Base-by-base conservation (phyloP, 2,888 invertebrate species). In the Dolomedes plantarius region DNA sequence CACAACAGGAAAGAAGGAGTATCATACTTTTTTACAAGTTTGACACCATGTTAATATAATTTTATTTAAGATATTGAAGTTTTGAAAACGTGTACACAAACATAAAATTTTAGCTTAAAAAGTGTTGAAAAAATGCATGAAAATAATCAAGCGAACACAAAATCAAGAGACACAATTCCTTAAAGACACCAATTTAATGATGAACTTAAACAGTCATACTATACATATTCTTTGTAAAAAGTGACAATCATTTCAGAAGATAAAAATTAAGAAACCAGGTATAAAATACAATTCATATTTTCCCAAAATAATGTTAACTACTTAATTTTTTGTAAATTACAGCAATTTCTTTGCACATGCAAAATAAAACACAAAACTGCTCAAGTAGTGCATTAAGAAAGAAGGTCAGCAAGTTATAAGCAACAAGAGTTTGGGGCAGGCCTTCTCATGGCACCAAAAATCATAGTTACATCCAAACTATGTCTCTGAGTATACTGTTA, bases 141-240 rank as follows among this genome's bases (percentile, higher is more conserved):
- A n/a, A n/a, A n/a, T n/a, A n/a, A n/a, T n/a, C n/a, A n/a, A n/a
- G n/a, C n/a, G n/a, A n/a, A n/a, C n/a, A n/a, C n/a, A n/a, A n/a
- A n/a, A n/a, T n/a, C n/a, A n/a, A n/a, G n/a, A n/a, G n/a, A n/a
- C n/a, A n/a, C n/a, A n/a, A n/a, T n/a, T 56, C 56, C 23, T 56
- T 56, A 56, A 56, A 56, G 56, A 56, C 56, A 56, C 56, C 56
- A 56, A 56, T 56, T 56, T 56, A 56, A 56, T 56, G 56, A 56
- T 56, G 56, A 56, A 56, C 56, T 56, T 56, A 56, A 56, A 46
- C 23, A 56, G 23, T 56, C 56, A 56, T 56, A 56, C 56, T 56
- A 56, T 56, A 56, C 56, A 56, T 56, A 56, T 56, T 56, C 23
- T 23, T 56, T 56, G 56, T 56, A 56, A 56, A 56, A 56, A 56